Evolutionary conservation across 2,888 invertebrate species (phyloP).

Genomic region (Tetramorium bicarinatum): DNA sequence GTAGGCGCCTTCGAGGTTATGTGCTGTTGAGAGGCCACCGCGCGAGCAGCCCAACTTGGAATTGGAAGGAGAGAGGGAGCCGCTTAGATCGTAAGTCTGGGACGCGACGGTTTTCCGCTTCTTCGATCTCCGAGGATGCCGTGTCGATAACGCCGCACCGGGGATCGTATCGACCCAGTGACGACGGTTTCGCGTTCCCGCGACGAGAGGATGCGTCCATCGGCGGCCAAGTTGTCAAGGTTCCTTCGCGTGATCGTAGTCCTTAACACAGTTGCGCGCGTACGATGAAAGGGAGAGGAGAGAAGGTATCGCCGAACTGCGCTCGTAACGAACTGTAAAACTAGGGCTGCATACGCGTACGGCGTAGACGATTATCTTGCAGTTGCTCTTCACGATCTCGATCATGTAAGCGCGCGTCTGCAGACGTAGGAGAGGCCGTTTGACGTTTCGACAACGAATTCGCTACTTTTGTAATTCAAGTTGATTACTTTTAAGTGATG

Average conservation of each 20-base stretch:
- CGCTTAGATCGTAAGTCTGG: background rate
- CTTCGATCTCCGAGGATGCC: background rate
- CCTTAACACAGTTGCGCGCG: background rate
- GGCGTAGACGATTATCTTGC: background rate
- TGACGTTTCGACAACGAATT: slow-evolving; percentile 22
- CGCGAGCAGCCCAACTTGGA: background rate
- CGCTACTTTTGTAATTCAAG: slow-evolving; percentile 33
- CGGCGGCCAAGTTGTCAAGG: background rate
- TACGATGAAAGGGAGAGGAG: background rate
- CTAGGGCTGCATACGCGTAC: background rate
- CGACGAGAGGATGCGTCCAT: slow-evolving; percentile 8
- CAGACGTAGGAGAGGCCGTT: background rate
- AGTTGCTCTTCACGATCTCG: background rate
- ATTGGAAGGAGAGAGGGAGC: background rate
- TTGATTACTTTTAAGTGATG: slow-evolving; percentile 23
- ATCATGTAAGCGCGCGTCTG: slow-evolving; percentile 9
- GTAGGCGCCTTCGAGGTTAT: slow-evolving; percentile 68
- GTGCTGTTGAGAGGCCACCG: slow-evolving; percentile 58
- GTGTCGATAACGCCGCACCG: slow-evolving; percentile 1
- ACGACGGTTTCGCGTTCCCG: slow-evolving; percentile 1
- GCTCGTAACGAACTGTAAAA: background rate
- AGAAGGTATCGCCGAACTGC: background rate
- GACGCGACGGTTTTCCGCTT: background rate
- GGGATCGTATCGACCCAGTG: slow-evolving; percentile 40
- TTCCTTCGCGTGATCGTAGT: background rate